Base-by-base conservation (phyloP, 2,797 vertebrate genomes). In the Channallabes apus region DNA sequence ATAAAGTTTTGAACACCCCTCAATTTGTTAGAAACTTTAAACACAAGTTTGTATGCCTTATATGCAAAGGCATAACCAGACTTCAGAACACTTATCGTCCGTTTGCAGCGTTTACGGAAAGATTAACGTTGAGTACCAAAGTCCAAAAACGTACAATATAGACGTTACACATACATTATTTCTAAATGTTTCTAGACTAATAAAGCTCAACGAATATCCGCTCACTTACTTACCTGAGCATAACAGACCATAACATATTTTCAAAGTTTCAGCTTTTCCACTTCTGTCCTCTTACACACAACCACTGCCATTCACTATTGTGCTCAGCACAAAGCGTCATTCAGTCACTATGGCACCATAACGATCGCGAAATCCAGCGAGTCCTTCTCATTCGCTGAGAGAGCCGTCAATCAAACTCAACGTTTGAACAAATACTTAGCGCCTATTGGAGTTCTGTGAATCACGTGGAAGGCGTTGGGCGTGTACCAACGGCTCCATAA, bases 331-430 rank as follows among this genome's bases (percentile, higher is more conserved):
- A 94, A 94, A 94, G 94, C 94, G 94, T 94, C 93, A 93, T 95
- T 95, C 93, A 46, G 94, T 95, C 92, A 91, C 95, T 94, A 95
- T 96, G 93, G 92, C 94, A 94, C 92, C 93, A 86, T 93, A 93
- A 93, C 94, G 93, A 93, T 89, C 91, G 81, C 15, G 12, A 4
- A 69, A 1, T 41, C 89, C 90, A 35, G 89, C 91, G 90, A 90
- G 87, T 1, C 14, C 15, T 51, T 24, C 77, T 32, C 15, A 65
- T 89, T 84, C 65, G 76, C 92, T 91, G 92, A 94, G 91, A 88
- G 75, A 0, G 3, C 3, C 20, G 85, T 81, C 58, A 3, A 86
- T 90, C 86, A 54, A 0, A 9, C 90, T 86, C 86, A 41, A 90
- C 82, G 92, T 95, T 96, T 90, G 93, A 95, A 95, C 89, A 7